Base-by-base conservation (phyloP, 1,140 invertebrate species). In the Harlomillsia oculata region DNA sequence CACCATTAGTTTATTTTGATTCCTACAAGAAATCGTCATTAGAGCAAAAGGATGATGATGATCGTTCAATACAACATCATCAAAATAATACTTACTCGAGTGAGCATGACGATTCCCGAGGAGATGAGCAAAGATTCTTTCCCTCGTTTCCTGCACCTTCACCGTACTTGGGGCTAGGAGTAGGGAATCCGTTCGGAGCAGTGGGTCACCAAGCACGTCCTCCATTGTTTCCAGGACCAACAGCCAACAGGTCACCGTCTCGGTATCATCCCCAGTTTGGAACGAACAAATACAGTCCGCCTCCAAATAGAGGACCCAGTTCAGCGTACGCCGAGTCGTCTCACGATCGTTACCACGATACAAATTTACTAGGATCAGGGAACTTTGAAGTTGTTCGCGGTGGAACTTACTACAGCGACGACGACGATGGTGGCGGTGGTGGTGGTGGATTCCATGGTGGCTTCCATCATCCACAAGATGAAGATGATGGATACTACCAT, bases 301-400 rank as follows among this genome's bases (percentile, higher is more conserved):
- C 32, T 5, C 46, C 53, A 1, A 58, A 63, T 20, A 41, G 63
- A 4, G 59, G 60, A 18, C 63, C 63, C 2, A 48, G 50, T 28
- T 41, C 46, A 4, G 59, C 43, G 0, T 61, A 55, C 36, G 50
- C 57, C 1, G 53, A 60, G 8, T 53, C 59, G 37, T 54, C 53
- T 43, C 52, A 61, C 34, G 53, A 65, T 29, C 63, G 50, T 26
- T 60, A 60, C 28, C 56, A 55, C 4, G 60, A 65, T 20, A 60
- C 51, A 14, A 66, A 64, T 51, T 74, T 89, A 3, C 70, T 91
- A 18, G 87, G 87, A 1, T 89, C 86, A 1, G 89, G 88, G 0
- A 90, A 92, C 70, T 92, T 91, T 67, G 87, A 87, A 1, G 85
- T 92, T 1, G 82, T 92, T 29, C 77, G 79, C 46, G 89, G 89